A percentile compares a stretch with the other conserved stretches of the same genome.
Conservation (phyloP, 2,113 vertebrate species). For the Bos indicus region DNA sequence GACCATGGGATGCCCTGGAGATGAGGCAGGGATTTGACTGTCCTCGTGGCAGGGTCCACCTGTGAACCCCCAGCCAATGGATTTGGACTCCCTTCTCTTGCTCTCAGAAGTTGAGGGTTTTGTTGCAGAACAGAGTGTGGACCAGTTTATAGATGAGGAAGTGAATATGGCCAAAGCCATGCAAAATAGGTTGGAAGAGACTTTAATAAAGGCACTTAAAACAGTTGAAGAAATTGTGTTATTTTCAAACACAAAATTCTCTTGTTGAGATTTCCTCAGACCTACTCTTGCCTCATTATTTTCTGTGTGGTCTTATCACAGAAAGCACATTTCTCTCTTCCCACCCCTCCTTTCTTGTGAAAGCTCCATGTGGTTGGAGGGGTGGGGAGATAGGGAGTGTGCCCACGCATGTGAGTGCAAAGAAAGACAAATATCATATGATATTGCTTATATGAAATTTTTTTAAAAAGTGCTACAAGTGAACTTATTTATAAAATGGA, state of each 20-base stretch:
- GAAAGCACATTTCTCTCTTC: not conserved
- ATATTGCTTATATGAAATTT: not conserved
- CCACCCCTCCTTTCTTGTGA: not conserved
- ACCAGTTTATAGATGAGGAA: not conserved
- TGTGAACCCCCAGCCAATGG: not conserved
- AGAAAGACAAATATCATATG: not conserved
- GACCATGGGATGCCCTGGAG: not conserved
- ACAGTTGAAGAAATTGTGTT: not conserved
- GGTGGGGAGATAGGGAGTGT: fast-evolving
- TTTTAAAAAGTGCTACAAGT: not conserved
- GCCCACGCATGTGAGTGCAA: fast-evolving
- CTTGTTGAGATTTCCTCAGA: not conserved
- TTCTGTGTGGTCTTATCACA: not conserved
- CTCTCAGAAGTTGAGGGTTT: not conserved
- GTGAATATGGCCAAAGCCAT: not conserved
- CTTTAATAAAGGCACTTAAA: not conserved
- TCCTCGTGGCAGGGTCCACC: not conserved
- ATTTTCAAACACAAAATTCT: not conserved
- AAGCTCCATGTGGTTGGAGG: not conserved
- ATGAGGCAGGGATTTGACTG: not conserved
- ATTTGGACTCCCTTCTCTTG: not conserved
- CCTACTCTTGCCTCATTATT: not conserved
- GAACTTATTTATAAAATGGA: not conserved
- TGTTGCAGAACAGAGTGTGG: not conserved
- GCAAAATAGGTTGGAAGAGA: not conserved